Evolutionary conservation across 2,888 invertebrate species (phyloP), one percentile per base, ranked within the genome.

Genomic region (Keiferia lycopersicella): DNA sequence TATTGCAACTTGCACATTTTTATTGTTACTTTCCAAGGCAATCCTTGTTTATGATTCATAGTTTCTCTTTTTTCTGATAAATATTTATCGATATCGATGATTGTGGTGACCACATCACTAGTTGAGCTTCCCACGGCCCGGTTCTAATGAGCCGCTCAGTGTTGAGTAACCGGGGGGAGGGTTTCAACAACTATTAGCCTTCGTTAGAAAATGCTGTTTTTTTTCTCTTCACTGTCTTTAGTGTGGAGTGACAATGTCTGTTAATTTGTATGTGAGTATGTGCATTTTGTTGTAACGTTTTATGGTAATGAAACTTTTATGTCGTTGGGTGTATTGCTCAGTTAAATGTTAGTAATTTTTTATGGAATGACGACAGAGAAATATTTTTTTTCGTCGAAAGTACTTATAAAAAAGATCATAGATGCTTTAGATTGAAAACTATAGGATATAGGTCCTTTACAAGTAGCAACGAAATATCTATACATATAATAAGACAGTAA

Each of bases 71-170:
- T 53, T 53, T 53, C 0, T 11, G 20, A 48, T 61, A 38, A 61
- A 30, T 30, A 48, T 61, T 61, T 48, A 61, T 45, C 50, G 26
- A 61, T 61, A 50, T 20, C 50, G 34, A 61, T 61, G 1, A 50
- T 34, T 16, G 61, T 53, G 34, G 41, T 16, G 51, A 63, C 59
- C 64, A 65, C 82, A 67, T 73, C 86, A 79, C 87, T 86, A 86
- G 71, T 67, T 71, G 65, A 74, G 78, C 81, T 88, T 89, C 89
- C 86, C 89, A 89, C 88, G 87, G 85, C 86, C 84, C 79, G 82
- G 79, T 86, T 84, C 87, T 90, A 90, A 90, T 89, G 89, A 90
- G 89, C 84, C 87, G 82, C 85, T 87, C 86, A 88, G 86, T 82
- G 83, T 86, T 85, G 86, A 85, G 84, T 82, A 82, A 84, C 83